These are phyloP conservation scores for Elymnias hypermnestra DNA, from an alignment of 1,140 invertebrate genomes.

Conservation along the genomic window DNA sequence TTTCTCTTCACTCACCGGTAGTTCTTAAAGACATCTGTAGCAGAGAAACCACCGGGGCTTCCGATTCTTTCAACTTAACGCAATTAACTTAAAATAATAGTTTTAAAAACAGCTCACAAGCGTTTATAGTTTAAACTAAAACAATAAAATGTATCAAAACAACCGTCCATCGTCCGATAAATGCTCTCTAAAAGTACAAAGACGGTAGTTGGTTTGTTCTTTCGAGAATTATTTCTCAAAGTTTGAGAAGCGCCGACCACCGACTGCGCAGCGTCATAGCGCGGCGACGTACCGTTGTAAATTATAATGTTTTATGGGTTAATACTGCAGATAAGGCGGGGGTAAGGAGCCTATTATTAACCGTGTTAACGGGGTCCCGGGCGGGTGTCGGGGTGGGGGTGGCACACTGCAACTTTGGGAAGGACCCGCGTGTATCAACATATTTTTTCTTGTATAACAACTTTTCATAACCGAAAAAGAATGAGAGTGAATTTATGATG, in stretches of 20 bases:
- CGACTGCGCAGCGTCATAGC: constrained; percentile 52
- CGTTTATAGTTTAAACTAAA: neutral
- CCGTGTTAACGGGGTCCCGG: constrained; percentile 47
- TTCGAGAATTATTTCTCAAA: constrained; percentile 15
- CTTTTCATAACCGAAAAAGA: too few relatives aligned
- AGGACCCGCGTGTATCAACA: constrained; percentile 15
- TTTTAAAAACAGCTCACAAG: neutral
- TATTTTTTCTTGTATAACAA: too few relatives aligned
- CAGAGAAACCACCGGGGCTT: too few relatives aligned
- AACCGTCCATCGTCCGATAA: constrained; percentile 2
- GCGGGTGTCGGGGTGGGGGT: constrained; percentile 23
- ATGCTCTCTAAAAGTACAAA: constrained; percentile 3
- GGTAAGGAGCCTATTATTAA: constrained; percentile 71
- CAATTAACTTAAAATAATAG: too few relatives aligned
- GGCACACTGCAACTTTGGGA: constrained; percentile 19
- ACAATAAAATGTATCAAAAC: constrained; percentile 10
- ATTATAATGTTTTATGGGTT: constrained; percentile 76
- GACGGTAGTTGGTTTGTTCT: constrained; percentile 8
- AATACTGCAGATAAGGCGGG: constrained; percentile 72
- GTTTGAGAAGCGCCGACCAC: constrained; percentile 35
- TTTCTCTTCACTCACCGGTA: too few relatives aligned
- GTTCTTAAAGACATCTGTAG: too few relatives aligned
- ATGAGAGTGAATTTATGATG: too few relatives aligned
- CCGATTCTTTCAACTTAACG: neutral
- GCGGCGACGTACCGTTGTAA: constrained; percentile 46